Conservation (phyloP, 2,797 vertebrate species). For the Rhabdophis nuchalis region DNA sequence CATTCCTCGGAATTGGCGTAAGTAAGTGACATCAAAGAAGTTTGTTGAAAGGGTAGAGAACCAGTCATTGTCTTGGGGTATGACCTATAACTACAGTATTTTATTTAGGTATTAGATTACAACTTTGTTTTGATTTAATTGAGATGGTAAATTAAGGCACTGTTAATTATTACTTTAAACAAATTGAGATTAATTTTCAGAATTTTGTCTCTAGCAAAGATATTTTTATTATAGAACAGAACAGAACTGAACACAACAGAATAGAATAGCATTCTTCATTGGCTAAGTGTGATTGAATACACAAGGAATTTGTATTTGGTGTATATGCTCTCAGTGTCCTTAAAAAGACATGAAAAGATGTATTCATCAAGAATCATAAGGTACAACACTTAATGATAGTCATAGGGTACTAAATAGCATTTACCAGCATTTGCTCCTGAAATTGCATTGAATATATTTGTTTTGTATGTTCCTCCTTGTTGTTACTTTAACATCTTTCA, state of each 20-base stretch:
- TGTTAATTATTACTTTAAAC: constrained; percentile 18
- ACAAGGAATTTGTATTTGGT: too few relatives aligned
- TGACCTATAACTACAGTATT: background rate
- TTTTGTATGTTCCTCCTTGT: background rate
- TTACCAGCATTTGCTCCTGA: background rate
- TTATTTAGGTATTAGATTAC: background rate
- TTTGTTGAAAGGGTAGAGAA: background rate
- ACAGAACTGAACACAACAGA: too few relatives aligned
- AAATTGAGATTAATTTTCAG: constrained; percentile 9
- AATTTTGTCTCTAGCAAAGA: background rate
- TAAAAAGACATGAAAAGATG: too few relatives aligned
- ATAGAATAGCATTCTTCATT: too few relatives aligned
- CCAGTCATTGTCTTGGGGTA: background rate
- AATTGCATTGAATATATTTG: background rate
- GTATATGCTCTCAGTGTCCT: too few relatives aligned
- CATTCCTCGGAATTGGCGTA: background rate
- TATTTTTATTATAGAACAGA: background rate
- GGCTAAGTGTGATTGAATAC: too few relatives aligned
- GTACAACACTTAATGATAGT: too few relatives aligned
- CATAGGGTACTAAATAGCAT: background rate
- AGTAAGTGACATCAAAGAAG: background rate
- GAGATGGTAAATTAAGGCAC: background rate
- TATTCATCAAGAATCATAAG: too few relatives aligned
- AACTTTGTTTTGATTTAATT: background rate
- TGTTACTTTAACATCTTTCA: background rate